Evolutionary conservation across 2,888 invertebrate genomes (phyloP), one percentile per base, ranked within the genome.

Genomic region (Kuschelorhynchus macadamiae): DNA sequence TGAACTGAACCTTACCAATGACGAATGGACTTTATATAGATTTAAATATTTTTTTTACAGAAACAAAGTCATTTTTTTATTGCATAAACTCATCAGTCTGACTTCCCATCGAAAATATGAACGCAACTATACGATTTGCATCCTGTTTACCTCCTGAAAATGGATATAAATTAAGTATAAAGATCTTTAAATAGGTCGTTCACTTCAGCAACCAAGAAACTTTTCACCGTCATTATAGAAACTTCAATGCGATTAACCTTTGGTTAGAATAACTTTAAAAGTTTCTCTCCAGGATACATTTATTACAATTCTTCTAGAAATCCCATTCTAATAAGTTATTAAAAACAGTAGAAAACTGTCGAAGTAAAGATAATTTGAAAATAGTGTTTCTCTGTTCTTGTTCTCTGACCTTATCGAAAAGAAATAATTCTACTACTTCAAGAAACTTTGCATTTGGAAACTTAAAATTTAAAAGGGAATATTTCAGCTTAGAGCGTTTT

Each of bases 281-380:
- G 14, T 56, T 53, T 55, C 33, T n/a, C n/a, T 33, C 36, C n/a
- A 25, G 17, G 41, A 63, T 49, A 63, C 47, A 63, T 63, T 63
- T 63, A 63, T 63, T 30, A 56, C 12, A 46, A 44, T 44, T 62
- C 62, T 49, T 33, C 12, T 8, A 11, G 52, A 53, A 42, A 39
- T 53, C 49, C 39, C 9, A 25, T 46, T 55, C 39, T 53, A 55
- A 63, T 63, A 63, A 63, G 47, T 63, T 63, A 52, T 60, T 53
- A 60, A 67, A 67, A 62, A 67, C 59, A 60, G 55, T 33, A 20
- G 50, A 61, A 67, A 55, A 50, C 60, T 55, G 67, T 67, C 67
- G 55, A 67, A 67, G 61, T 46, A 50, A 56, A 56, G 67, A 62
- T 67, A 67, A 67, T 62, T 56, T 62, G 56, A 53, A 61, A 56